These are phyloP conservation scores for Tuberolachnus salignus DNA, from an alignment of 2,888 invertebrate species.

Conservation along the genomic window DNA sequence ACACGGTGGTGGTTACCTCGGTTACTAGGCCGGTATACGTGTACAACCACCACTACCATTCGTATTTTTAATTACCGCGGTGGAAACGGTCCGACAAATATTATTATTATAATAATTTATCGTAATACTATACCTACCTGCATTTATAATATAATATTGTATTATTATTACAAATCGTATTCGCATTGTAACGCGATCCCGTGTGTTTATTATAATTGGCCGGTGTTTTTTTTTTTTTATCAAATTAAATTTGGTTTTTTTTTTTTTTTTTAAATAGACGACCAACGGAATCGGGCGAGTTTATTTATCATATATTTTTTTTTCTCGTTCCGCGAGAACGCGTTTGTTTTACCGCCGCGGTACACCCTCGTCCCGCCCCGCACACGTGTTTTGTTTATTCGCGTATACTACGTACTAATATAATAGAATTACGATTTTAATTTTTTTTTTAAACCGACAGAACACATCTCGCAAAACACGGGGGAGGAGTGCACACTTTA, in stretches of 20 bases:
- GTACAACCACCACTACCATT: neutral
- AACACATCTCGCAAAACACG: no score
- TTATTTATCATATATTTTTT: conserved; percentile 34
- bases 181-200: conserved; percentile 40
- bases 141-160: no score
- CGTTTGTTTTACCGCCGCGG: no score
- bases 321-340: neutral
- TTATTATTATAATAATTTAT: conserved; percentile 12
- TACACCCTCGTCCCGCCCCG: no score
- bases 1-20: neutral
- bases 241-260: neutral
- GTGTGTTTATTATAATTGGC: conserved; percentile 37
- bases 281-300: neutral
- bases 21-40: neutral
- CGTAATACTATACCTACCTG: no score
- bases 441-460: no score
- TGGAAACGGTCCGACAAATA: neutral
- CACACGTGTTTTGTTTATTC: no score
- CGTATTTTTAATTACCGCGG: conserved; percentile 38
- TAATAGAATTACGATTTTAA: no score
- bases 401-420: no score
- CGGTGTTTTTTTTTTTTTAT: conserved; percentile 8
- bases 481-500: no score
- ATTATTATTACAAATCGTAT: conserved; percentile 22
- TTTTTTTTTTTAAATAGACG: neutral